phyloP scores from a whole-genome alignment of 2,888 invertebrate species.

The Tolmerus cingulatus region DNA sequence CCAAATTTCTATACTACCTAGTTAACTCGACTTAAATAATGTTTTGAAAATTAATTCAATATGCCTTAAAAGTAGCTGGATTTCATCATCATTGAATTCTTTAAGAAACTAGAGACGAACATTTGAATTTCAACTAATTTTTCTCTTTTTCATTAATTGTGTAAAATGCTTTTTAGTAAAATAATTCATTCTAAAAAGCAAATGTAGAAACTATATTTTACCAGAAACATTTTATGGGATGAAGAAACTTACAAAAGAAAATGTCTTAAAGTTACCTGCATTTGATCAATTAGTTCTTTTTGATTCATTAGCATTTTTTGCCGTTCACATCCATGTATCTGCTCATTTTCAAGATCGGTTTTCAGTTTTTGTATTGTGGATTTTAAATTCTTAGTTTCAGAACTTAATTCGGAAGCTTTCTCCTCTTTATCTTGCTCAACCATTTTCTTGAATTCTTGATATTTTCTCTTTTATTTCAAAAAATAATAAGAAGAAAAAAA shows the following conservation, averaged over 20 bases:
- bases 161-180: neutral
- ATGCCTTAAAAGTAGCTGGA: too few species aligned
- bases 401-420: neutral
- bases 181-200: too few species aligned
- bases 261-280: conserved; percentile 54
- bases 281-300: conserved; percentile 53
- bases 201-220: neutral
- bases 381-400: conserved; percentile 29
- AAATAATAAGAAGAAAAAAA: conserved; percentile 14
- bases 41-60: too few species aligned
- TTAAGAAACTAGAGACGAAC: too few species aligned
- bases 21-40: too few species aligned
- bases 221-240: neutral
- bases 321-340: conserved; percentile 52
- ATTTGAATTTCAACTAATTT: neutral
- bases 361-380: conserved; percentile 35
- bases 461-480: conserved; percentile 37
- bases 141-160: neutral
- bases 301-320: conserved; percentile 54
- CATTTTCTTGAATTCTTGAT: conserved; percentile 7
- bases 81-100: too few species aligned
- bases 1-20: too few species aligned
- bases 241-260: neutral
- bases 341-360: conserved; percentile 49
- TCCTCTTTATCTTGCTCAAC: conserved; percentile 8